Base-by-base conservation (phyloP, 1,140 invertebrate genomes). In the Planococcus citri region DNA sequence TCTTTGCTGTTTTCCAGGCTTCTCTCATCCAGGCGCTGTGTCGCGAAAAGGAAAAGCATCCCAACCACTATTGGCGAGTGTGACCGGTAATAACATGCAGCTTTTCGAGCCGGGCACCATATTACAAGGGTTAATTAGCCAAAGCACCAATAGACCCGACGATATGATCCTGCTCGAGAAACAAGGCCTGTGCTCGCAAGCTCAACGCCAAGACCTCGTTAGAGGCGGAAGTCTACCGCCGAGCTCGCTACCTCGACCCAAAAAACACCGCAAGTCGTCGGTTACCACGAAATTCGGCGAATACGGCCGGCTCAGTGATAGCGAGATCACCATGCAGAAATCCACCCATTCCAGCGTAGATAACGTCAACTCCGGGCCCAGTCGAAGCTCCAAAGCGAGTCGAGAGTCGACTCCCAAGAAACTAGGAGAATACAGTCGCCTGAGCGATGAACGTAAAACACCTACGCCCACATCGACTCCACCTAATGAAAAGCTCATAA, bases 1-100 rank as follows among this genome's bases (percentile, higher is more conserved):
- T 77, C 84, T 89, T 78, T 90, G 88, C 85, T 91, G 87, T 85
- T 90, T 90, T 87, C 88, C 89, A 82, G 88, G 87, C 85, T 85
- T 90, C 86, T 82, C 86, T 87, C 85, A 89, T 88, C 82, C 87
- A 85, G 82, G 87, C 85, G 80, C 85, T 87, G 76, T 85, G 83
- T 82, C 86, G 82, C 81, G 87, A 88, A 87, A 89, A 85, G 86
- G 87, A 85, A 88, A 87, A 87, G 83, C 88, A 83, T 82, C 87
- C 86, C 84, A 89, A 81, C 84, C 87, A 87, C 77, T 89, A 87
- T 78, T 91, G 81, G 85, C 88, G 82, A 82, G 88, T 84, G 83
- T 89, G 82, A 77, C 77, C 70, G 82, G 83, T 68, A 78, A 69
- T 64, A 64, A 64, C 68, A 24, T 71, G 33, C 70, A 64, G 68